These are phyloP conservation scores for Pyrocephalus nanus DNA, from an alignment of 2,797 vertebrate genomes.

Conservation along the genomic window DNA sequence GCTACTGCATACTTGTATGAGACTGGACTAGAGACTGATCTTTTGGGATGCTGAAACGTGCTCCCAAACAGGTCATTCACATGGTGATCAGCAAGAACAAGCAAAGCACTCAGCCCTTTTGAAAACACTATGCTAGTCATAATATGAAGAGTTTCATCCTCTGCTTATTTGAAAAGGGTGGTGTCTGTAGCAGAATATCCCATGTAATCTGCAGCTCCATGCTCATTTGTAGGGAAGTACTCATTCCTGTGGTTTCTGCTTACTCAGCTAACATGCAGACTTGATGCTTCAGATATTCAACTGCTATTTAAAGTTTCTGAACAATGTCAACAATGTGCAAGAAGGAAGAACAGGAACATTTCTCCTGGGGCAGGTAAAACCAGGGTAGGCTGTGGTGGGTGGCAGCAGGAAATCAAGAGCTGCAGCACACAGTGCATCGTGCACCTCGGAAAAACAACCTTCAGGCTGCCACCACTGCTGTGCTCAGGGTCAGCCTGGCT, in stretches of 20 bases:
- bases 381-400: too few species aligned
- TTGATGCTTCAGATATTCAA: neutral
- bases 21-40: neutral
- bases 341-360: neutral
- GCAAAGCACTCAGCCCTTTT: neutral
- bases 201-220: neutral
- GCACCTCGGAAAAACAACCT: neutral
- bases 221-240: neutral
- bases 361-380: neutral
- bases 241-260: neutral
- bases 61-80: neutral
- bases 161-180: neutral
- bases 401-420: fast-evolving
- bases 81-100: neutral
- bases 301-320: neutral
- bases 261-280: neutral
- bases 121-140: neutral
- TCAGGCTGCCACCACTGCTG: neutral
- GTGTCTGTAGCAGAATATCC: neutral
- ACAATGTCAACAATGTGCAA: neutral
- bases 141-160: neutral
- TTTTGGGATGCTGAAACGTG: neutral
- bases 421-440: neutral
- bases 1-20: neutral
- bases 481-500: fast-evolving